Evolutionary conservation across 1,140 invertebrate genomes (phyloP), one percentile per base, ranked within the genome.

Genomic region (Temnothorax longispinosus): DNA sequence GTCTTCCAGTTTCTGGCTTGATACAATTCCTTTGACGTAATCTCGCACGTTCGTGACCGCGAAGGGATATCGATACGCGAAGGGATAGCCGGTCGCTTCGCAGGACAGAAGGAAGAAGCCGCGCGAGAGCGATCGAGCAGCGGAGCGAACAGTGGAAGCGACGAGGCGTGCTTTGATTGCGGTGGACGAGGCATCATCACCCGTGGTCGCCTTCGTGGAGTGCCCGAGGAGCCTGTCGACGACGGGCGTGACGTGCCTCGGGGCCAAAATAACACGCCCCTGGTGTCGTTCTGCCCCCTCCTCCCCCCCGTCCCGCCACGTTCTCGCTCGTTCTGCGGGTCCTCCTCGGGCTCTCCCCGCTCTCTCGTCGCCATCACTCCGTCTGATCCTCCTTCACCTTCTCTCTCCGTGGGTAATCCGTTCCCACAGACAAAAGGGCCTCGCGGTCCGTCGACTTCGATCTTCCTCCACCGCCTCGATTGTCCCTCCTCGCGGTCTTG

Each of bases 391-490:
- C 69, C 56, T 86, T 74, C 27, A 13, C 56, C 75, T 86, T 78
- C 62, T 80, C 71, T 80, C 71, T 67, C 88, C 64, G 38, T 86
- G 87, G 91, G 85, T 94, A 95, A 94, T 95, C 94, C 93, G 92
- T 94, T 95, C 94, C 93, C 93, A 95, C 93, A 94, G 93, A 94
- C 93, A 95, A 95, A 94, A 94, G 92, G 93, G 89, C 87, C 94
- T 95, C 92, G 91, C 93, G 93, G 92, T 90, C 92, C 92, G 93
- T 95, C 94, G 92, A 92, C 87, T 94, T 92, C 93, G 92, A 95
- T 95, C 91, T 94, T 93, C 88, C 90, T 93, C 91, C 82, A 62
- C 62, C 77, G 76, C 54, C 58, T 84, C 88, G 88, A 82, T 58
- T 77, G 81, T 65, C 38, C 64, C 85, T 89, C n/a, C 90, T 90